Percentiles rank a stretch among this genome's conserved stretches.
Conservation (phyloP, 2,888 invertebrate genomes). For the Epistrophella euchroma region DNA sequence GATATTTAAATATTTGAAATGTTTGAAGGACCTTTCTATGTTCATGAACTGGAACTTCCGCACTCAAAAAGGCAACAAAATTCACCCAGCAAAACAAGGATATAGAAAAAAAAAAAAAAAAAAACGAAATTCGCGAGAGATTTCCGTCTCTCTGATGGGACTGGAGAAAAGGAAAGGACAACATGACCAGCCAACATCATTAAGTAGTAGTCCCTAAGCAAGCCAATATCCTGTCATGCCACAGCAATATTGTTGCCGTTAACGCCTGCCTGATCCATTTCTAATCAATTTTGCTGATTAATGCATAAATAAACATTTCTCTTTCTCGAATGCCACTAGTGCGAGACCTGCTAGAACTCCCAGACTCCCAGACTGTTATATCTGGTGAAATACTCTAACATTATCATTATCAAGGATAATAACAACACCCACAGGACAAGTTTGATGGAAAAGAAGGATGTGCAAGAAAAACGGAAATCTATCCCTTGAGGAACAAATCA, state of each 20-base stretch:
- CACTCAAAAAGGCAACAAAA: not conserved
- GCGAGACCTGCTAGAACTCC: not conserved
- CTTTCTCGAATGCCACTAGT: not conserved
- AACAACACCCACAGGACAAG: slow-evolving; percentile 49
- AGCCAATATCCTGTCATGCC: slow-evolving; percentile 22
- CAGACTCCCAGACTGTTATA: not conserved
- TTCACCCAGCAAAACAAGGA: not conserved
- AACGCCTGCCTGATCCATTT: slow-evolving; percentile 66
- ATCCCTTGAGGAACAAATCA: slow-evolving; percentile 68
- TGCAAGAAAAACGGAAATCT: slow-evolving; percentile 58
- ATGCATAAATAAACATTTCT: slow-evolving; percentile 72
- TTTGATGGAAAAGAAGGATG: slow-evolving; percentile 2
- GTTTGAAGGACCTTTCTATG: slow-evolving; percentile 1
- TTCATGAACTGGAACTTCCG: not conserved
- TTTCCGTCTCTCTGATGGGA: slow-evolving; percentile 16
- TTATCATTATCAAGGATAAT: slow-evolving; percentile 67
- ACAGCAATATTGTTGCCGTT: slow-evolving; percentile 31
- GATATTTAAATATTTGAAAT: slow-evolving; percentile 59
- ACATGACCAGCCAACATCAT: slow-evolving; percentile 37
- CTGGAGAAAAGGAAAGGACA: slow-evolving; percentile 1
- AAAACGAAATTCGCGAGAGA: slow-evolving; percentile 13
- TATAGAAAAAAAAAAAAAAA: not conserved
- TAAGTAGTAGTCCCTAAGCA: slow-evolving; percentile 18
- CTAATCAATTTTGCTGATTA: slow-evolving; percentile 75
- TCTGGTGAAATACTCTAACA: slow-evolving; percentile 35